phyloP scores from a whole-genome alignment of 1,140 invertebrate genomes.

The Apis florea region DNA sequence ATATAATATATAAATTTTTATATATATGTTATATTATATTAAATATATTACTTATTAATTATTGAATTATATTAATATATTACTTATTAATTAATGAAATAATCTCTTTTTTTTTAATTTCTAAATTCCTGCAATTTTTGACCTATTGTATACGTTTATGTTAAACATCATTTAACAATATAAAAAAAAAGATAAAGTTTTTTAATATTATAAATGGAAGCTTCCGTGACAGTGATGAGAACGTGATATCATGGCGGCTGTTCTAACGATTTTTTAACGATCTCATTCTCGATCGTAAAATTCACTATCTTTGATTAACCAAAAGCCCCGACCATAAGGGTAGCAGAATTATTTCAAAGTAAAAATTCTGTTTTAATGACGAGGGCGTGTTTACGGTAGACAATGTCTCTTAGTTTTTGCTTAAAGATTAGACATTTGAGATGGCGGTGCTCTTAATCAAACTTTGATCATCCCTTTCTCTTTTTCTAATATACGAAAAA shows the following conservation, averaged over 20 bases:
- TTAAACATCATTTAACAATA: not conserved
- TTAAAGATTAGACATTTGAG: not conserved
- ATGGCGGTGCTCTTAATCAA: conserved; percentile 52
- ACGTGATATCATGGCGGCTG: conserved; percentile 21
- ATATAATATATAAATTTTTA: no score
- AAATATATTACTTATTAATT: no score
- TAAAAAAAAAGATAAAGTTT: not conserved
- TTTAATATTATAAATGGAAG: conserved; percentile 11
- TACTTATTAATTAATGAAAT: no score
- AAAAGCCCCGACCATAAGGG: conserved; percentile 21
- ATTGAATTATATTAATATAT: no score
- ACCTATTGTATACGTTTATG: not conserved
- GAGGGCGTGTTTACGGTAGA: conserved; percentile 61
- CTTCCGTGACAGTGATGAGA: conserved; percentile 25
- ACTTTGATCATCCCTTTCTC: conserved; percentile 52
- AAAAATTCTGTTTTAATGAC: conserved; percentile 59
- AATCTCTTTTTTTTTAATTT: no score
- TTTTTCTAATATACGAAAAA: conserved; percentile 8
- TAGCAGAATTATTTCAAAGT: conserved; percentile 20
- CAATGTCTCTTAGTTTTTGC: conserved; percentile 60
- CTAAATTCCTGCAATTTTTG: no score
- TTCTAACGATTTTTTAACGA: conserved; percentile 51
- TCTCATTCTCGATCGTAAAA: conserved; percentile 61
- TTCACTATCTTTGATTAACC: conserved; percentile 64
- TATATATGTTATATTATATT: no score